These are phyloP conservation scores for Forbesichthys papilliferus DNA, from an alignment of 2,113 vertebrate species.

Conservation along the genomic window DNA sequence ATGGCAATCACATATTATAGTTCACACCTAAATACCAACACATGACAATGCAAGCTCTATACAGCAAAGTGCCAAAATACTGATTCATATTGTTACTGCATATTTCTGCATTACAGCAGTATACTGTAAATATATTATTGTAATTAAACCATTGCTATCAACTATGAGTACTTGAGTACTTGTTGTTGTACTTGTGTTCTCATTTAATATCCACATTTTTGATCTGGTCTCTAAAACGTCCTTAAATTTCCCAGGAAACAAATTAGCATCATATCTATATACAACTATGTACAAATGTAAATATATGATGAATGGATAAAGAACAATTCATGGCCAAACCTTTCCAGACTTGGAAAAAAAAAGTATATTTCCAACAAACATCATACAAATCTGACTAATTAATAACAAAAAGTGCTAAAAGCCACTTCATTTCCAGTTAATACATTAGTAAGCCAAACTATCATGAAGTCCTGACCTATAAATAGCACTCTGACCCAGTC, in stretches of 20 bases:
- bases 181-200: no score
- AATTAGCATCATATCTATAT: not conserved
- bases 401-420: constrained; percentile 28
- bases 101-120: constrained; percentile 8
- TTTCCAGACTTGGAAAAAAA: no score
- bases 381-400: constrained; percentile 9
- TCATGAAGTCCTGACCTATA: constrained; percentile 70
- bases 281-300: not conserved
- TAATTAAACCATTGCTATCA: not conserved
- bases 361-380: constrained; percentile 22
- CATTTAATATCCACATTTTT: not conserved
- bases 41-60: constrained; percentile 21
- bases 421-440: constrained; percentile 65
- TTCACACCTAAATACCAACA: constrained; percentile 28
- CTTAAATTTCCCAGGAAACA: not conserved
- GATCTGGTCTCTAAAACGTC: not conserved
- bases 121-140: not conserved
- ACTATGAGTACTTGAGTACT: no score
- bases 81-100: not conserved
- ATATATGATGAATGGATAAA: not conserved
- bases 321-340: no score
- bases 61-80: constrained; percentile 1
- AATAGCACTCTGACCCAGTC: constrained; percentile 76
- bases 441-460: constrained; percentile 50
- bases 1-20: constrained; percentile 28